Conservation (phyloP, 1,140 invertebrate genomes). For the Cydia fagiglandana region DNA sequence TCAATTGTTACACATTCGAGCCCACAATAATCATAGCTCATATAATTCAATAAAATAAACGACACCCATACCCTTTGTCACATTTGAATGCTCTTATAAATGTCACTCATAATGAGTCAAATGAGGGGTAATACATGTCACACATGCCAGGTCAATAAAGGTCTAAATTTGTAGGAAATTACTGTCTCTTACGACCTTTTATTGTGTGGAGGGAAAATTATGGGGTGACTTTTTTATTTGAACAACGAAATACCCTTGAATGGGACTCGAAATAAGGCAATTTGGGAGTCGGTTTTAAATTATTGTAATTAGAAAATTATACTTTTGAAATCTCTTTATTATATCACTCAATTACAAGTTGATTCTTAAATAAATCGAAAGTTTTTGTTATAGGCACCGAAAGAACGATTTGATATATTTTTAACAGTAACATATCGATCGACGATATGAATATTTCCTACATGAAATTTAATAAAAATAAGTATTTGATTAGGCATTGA, state of each 20-base stretch:
- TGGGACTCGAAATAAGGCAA: not conserved
- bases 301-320: too few species aligned
- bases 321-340: too few species aligned
- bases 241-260: not conserved
- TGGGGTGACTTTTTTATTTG: slow-evolving; percentile 10
- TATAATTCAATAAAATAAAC: not conserved
- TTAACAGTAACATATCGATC: too few species aligned
- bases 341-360: too few species aligned
- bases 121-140: slow-evolving; percentile 3
- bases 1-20: not conserved
- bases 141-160: not conserved
- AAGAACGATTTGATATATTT: too few species aligned
- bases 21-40: not conserved
- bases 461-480: too few species aligned
- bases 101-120: slow-evolving; percentile 5
- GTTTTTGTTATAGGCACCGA: too few species aligned
- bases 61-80: not conserved
- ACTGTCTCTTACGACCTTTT: not conserved
- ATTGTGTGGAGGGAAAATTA: not conserved
- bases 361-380: too few species aligned
- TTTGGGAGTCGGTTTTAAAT: not conserved
- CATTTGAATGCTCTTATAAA: not conserved
- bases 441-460: too few species aligned
- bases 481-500: too few species aligned
- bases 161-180: not conserved